Base-by-base conservation (phyloP, 2,113 vertebrate genomes). In the western clawed frog (Xenopus tropicalis) region DNA sequence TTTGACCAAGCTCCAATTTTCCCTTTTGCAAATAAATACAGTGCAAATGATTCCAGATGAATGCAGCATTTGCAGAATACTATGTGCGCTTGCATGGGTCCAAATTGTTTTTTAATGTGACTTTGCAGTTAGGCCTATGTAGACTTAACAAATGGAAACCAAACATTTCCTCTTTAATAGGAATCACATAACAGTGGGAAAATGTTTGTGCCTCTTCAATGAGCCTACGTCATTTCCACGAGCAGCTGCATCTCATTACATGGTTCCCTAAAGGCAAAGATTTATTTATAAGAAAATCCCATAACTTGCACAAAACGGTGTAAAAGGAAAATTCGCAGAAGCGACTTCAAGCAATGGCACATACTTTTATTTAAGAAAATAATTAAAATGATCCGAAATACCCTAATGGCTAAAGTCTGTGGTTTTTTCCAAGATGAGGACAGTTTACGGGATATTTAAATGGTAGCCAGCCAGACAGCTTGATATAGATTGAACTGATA, bases 161-260 rank as follows among this genome's bases (percentile, higher is more conserved):
- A 48, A 48, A 57, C 3, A 57, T 57, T 57, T 11, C 54, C 16
- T 20, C 16, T 57, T 57, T 21, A 57, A 57, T 5, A 37, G 29
- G 29, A 37, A 37, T 37, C 6, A 37, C 6, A 37, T 37, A 6
- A 37, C 29, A 37, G 29, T 19, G 19, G 20, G 54, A 21, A 19
- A 57, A 57, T 7, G 19, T 20, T 57, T 57, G 19, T 57, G 19
- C 19, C 20, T 19, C 9, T 57, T 14, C 5, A 57, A 57, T 57
- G 20, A 57, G 17, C 19, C 9, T 4, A 20, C 54, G 8, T 57
- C 54, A 4, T 11, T 57, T 57, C 54, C 54, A 57, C 20, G 6
- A 56, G 52, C 52, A 56, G 52, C 52, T 56, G 52, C 52, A 57
- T 19, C 54, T 57, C 54, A 21, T 57, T 57, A 57, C 54, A 57